Percentiles rank a stretch among this genome's conserved stretches.
phyloP scores from a whole-genome alignment of 2,113 vertebrate species.

The Astur gentilis region DNA sequence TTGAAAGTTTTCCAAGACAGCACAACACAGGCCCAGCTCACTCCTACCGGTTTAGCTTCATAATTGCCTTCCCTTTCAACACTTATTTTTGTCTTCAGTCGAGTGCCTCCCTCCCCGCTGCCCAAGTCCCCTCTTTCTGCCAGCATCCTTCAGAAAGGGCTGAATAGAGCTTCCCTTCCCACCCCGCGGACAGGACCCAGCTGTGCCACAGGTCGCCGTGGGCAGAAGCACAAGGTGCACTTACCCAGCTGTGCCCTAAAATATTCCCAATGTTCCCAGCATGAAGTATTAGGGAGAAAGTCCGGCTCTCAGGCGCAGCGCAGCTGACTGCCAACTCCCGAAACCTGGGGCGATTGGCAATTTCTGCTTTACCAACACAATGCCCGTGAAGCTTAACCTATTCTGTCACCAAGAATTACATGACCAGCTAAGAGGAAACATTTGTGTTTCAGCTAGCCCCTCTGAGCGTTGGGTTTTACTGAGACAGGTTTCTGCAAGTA shows the following conservation, averaged over 20 bases:
- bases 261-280: not conserved
- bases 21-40: not conserved
- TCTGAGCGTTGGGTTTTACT: not conserved
- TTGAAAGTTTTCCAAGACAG: conserved; percentile 53
- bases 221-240: not conserved
- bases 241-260: not conserved
- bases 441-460: not conserved
- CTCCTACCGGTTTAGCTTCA: not conserved
- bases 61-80: conserved; percentile 26
- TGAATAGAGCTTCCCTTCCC: not conserved
- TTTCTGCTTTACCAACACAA: not conserved
- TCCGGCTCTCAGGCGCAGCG: not conserved
- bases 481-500: not conserved
- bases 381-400: accelerated
- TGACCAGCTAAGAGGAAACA: not conserved
- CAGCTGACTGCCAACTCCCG: not conserved
- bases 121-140: not conserved
- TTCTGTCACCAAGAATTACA: not conserved
- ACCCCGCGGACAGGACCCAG: accelerated
- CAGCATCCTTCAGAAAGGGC: not conserved
- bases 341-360: not conserved
- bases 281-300: not conserved
- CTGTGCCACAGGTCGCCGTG: accelerated
- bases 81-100: not conserved
- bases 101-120: not conserved